Evolutionary conservation across 2,888 invertebrate genomes (phyloP).

Genomic region (Anarsia innoxiella): DNA sequence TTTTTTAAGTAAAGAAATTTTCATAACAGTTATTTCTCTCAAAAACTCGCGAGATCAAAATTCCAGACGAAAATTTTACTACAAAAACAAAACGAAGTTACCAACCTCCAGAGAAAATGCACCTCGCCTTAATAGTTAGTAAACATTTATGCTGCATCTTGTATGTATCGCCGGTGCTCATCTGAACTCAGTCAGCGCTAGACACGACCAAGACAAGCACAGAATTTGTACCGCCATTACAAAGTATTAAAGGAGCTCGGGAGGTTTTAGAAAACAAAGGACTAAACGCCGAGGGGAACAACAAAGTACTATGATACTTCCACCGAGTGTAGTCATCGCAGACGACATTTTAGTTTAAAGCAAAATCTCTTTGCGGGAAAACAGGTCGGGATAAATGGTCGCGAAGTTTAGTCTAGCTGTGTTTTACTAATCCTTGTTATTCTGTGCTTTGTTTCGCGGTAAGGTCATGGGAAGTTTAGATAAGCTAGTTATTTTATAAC

Average conservation of each 20-base stretch:
- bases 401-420: conserved; percentile 4
- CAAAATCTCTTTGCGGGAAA: conserved; percentile 40
- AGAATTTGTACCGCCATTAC: conserved; percentile 54
- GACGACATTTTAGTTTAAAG: conserved; percentile 55
- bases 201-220: conserved; percentile 35
- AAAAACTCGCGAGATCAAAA: no score
- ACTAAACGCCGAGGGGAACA: conserved; percentile 50
- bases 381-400: conserved; percentile 10
- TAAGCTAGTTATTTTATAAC: no score
- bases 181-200: conserved; percentile 31
- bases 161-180: conserved; percentile 9
- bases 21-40: no score
- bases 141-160: conserved; percentile 17
- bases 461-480: no score
- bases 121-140: conserved; percentile 2
- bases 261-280: conserved; percentile 60
- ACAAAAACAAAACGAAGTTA: neutral
- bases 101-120: conserved; percentile 7
- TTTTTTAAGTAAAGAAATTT: no score
- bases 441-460: no score
- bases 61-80: neutral
- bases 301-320: conserved; percentile 60
- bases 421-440: conserved; percentile 12
- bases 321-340: conserved; percentile 42
- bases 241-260: conserved; percentile 59